phyloP scores from a whole-genome alignment of 2,888 invertebrate genomes.

The Allacma fusca region DNA sequence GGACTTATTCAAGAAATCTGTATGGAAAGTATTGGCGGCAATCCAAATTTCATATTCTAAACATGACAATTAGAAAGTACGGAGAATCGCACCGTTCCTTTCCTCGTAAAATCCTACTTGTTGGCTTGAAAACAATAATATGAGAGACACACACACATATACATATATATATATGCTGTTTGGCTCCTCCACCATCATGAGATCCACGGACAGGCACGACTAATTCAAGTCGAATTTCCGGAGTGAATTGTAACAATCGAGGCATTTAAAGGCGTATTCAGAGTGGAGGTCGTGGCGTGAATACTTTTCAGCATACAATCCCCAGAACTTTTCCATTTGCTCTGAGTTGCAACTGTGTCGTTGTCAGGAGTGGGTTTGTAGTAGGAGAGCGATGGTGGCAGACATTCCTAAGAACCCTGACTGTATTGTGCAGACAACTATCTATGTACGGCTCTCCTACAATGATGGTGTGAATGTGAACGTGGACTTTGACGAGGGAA shows the following conservation, averaged over 20 bases:
- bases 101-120: not conserved
- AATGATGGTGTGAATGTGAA: conserved; percentile 10
- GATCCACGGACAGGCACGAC: not conserved
- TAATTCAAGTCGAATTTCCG: conserved; percentile 1
- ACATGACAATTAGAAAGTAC: conserved; percentile 23
- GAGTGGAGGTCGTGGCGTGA: not conserved
- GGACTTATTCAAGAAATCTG: not conserved
- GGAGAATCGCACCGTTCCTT: not conserved
- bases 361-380: not conserved
- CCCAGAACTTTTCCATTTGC: not conserved
- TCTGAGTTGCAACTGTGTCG: conserved; percentile 1
- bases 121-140: not conserved
- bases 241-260: not conserved
- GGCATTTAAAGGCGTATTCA: not conserved
- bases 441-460: not conserved
- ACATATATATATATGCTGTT: too few relatives aligned
- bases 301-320: not conserved
- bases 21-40: conserved; percentile 8
- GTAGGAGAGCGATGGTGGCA: conserved; percentile 12
- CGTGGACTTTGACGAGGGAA: conserved; percentile 27
- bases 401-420: conserved; percentile 2
- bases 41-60: not conserved
- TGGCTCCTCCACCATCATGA: not conserved
- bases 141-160: not conserved
- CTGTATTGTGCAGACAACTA: not conserved